Evolutionary conservation across 2,888 invertebrate species (phyloP), one percentile per base, ranked within the genome.

Genomic region (Plagodis dolabraria): DNA sequence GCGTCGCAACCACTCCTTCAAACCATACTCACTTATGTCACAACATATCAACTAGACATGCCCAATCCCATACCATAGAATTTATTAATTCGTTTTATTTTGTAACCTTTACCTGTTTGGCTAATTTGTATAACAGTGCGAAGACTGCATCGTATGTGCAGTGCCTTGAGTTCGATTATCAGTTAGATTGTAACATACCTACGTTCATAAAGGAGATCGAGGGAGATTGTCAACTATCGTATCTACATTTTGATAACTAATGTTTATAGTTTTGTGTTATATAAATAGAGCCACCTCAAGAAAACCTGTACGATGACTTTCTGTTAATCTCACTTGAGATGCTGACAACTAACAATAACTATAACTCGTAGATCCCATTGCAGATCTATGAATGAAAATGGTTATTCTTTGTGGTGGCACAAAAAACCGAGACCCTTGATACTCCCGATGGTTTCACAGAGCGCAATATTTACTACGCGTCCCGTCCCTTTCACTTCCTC

Each of bases 401-500:
- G 79, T 79, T 83, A 53, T 84, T 83, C 83, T 84, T 85, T 85
- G 85, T 85, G 82, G 77, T 76, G 65, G 64, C 74, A 89, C 82
- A 91, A 91, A 89, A 86, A 89, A 81, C 74, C 77, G 71, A 80
- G 82, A 80, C 76, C 81, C 83, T 85, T 84, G 83, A 84, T 83
- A 85, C 85, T 86, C 87, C 80, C 80, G 82, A 74, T 76, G 79
- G 81, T 79, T 82, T 82, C 80, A 84, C 79, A 72, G 79, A 86
- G 78, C 86, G 85, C 92, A 89, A 92, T 92, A 89, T 92, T 92
- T 92, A 92, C 92, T 92, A 92, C 92, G 85, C 81, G 80, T 85
- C 88, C 85, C 82, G 92, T 89, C 92, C 92, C 92, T 92, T 91
- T 92, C 92, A 91, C 92, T 92, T 92, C 92, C 92, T 92, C 85